Base-by-base conservation (phyloP, 1,140 invertebrate species). In the Nasonia longicornis region DNA sequence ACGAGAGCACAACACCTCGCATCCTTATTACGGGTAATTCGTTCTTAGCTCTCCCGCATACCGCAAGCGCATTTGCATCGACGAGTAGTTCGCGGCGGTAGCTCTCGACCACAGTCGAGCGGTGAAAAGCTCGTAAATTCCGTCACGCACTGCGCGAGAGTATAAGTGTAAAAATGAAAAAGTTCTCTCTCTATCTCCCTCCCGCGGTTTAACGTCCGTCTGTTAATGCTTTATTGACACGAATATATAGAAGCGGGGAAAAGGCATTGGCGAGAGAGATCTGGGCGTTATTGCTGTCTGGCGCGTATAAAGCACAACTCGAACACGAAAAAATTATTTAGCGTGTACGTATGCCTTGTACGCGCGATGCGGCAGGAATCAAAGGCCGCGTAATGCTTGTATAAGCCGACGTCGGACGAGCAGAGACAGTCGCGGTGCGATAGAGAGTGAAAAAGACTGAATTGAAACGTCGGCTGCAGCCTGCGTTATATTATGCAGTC, bases 401-500 rank as follows among this genome's bases (percentile, higher is more conserved):
- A 16, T 22, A 66, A n/a, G 16, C 35, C 52, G 63, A n/a, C 48
- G 45, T n/a, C 10, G 14, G 12, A 74, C 26, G 20, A 10, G 42
- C 16, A n/a, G 69, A 29, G 67, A 29, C n/a, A 35, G 22, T 29
- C 58, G 63, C 1, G 12, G n/a, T 3, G 2, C 45, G 73, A 52
- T 11, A 26, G 11, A 16, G 10, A 42, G 74, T 26, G 26, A 31
- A 2, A 48, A 70, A 63, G 31, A 22, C 20, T 20, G 72, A 69
- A 80, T 74, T 80, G 79, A 80, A 69, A 80, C 31, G 26, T 80
- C 72, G 71, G 38, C 38, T 16, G 72, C 70, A 20, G 7, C 16
- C 20, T 58, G 1, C 3, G 52, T 58, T 58, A 58, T 58, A 58
- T n/a, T 12, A 31, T 70, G 69, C 69, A 70, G 4, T 35, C 16